phyloP scores from a whole-genome alignment of 2,888 invertebrate species.

The Sinohyriopsis cumingii region DNA sequence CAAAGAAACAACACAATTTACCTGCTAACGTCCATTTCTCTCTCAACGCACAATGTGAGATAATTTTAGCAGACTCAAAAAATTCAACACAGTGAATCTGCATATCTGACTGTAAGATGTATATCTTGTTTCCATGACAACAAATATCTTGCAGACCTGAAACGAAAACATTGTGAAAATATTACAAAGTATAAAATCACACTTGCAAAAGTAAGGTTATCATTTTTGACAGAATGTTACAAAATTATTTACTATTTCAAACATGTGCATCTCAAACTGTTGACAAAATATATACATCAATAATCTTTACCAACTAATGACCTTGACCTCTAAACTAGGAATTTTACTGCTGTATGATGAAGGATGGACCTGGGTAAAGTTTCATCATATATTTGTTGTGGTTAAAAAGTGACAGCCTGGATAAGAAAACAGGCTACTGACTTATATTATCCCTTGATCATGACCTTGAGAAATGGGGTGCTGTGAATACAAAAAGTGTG shows the following conservation, averaged over 20 bases:
- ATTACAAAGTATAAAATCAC: not conserved
- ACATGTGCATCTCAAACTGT: not conserved
- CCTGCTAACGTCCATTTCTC: slow-evolving; percentile 33
- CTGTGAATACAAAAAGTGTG: no score
- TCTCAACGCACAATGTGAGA: slow-evolving; percentile 29
- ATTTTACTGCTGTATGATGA: no score
- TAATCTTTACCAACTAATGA: no score
- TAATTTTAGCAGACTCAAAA: slow-evolving; percentile 33
- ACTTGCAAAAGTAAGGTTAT: no score
- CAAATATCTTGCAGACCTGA: slow-evolving; percentile 46
- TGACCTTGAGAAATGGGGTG: no score
- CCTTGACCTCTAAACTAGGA: no score
- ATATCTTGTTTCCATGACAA: slow-evolving; percentile 44
- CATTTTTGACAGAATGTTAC: no score
- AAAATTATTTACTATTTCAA: not conserved
- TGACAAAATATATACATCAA: not conserved
- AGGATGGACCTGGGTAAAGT: no score
- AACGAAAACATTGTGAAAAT: slow-evolving; percentile 9
- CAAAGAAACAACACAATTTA: slow-evolving; percentile 32
- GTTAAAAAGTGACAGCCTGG: no score
- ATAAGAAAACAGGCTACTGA: no score
- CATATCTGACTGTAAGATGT: slow-evolving; percentile 45
- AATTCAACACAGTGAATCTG: slow-evolving; percentile 49
- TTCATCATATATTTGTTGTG: no score
- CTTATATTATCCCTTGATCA: no score